phyloP scores from a whole-genome alignment of 2,113 vertebrate species.

The Sprattus sprattus region DNA sequence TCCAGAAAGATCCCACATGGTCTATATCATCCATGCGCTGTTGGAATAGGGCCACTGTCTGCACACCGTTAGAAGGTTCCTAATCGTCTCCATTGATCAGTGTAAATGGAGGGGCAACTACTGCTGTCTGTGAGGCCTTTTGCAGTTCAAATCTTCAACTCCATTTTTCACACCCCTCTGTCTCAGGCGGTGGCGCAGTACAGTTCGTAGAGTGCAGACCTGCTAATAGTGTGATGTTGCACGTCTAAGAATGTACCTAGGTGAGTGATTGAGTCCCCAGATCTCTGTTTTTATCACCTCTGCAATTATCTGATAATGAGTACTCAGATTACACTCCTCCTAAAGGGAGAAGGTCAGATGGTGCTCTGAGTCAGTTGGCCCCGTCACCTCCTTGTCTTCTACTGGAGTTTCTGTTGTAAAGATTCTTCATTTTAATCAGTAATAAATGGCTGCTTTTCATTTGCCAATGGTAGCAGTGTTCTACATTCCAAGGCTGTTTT shows the following conservation, averaged over 20 bases:
- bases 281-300: conserved; percentile 64
- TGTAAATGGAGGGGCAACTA: conserved; percentile 32
- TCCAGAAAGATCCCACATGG: neutral
- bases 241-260: conserved; percentile 38
- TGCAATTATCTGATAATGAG: conserved; percentile 67
- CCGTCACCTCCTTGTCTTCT: neutral
- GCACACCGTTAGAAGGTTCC: neutral
- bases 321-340: conserved; percentile 24
- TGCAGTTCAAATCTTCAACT: conserved; percentile 33
- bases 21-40: neutral
- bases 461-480: conserved; percentile 60
- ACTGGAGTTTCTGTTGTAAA: too few species aligned
- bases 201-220: neutral
- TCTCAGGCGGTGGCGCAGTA: neutral
- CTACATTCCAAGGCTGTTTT: conserved; percentile 52
- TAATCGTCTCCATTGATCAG: conserved; percentile 43
- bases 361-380: neutral
- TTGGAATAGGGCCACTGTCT: neutral
- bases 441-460: too few species aligned
- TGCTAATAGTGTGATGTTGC: conserved; percentile 47
- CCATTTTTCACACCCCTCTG: conserved; percentile 28
- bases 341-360: neutral
- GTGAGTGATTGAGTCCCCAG: conserved; percentile 56
- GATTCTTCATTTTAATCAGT: too few species aligned
- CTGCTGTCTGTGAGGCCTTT: conserved; percentile 38